Evolutionary conservation across 2,888 invertebrate species (phyloP), one percentile per base, ranked within the genome.

Genomic region (Loripinus fragilis): DNA sequence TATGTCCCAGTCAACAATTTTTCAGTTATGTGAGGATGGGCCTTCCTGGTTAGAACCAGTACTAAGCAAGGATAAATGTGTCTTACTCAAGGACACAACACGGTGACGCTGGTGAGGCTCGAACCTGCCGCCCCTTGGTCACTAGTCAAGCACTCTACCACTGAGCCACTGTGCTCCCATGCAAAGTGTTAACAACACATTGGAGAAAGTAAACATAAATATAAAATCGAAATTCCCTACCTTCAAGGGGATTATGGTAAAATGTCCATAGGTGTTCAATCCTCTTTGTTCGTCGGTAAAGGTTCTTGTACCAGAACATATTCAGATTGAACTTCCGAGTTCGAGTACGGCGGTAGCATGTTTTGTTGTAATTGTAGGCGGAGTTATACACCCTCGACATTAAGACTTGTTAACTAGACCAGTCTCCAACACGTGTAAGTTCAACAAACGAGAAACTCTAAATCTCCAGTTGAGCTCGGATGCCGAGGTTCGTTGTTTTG

Each of bases 241-340:
- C 91, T 87, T 89, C 88, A 38, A 90, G 78, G 2, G 92, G 92
- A 75, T 92, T 92, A 74, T 89, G 87, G 71, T 90, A 86, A 28
- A 92, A 78, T n/a, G 85, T 88, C 89, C 90, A 92, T 42, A 81
- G 83, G 50, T 86, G 86, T 70, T 91, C 89, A 80, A 88, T 88
- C 68, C 88, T 85, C 70, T 86, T 88, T 64, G 89, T 83, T 66
- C 86, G 82, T 25, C 90, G 85, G 75, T 91, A 90, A 65, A 91
- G 80, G 35, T 89, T 86, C 20, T 88, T 88, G 79, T 89, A 88
- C 89, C 88, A 90, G 79, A 88, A 90, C 83, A 89, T 81, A 78
- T 90, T 89, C 25, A 91, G 80, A 72, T 89, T 89, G 86, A 91
- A 89, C 76, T 89, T 90, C 66, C 89, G 82, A 42, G 85, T 86